A percentile compares a stretch with the other conserved stretches of the same genome.
phyloP scores from a whole-genome alignment of 2,888 invertebrate genomes.

The Thyatira batis region DNA sequence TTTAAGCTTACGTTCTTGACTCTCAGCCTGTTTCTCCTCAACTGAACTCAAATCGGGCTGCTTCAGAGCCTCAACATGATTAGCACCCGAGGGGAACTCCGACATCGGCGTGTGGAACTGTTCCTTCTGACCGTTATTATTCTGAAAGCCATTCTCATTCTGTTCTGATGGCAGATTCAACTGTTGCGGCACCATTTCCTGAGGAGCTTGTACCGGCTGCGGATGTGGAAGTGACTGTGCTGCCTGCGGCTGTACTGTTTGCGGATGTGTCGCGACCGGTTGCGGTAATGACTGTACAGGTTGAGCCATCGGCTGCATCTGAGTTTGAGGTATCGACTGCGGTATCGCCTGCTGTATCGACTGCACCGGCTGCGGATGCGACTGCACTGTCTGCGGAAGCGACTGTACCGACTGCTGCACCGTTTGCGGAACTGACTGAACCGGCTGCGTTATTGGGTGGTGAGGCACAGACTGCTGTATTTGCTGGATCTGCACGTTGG shows the following conservation, averaged over 20 bases:
- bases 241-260: conserved; percentile 24
- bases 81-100: conserved; percentile 62
- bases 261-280: conserved; percentile 17
- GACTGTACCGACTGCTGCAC: conserved; percentile 16
- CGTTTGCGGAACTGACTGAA: conserved; percentile 16
- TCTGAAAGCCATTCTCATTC: conserved; percentile 51
- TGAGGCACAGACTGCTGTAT: conserved; percentile 33
- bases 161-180: conserved; percentile 53
- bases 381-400: conserved; percentile 21
- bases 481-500: conserved; percentile 36
- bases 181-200: conserved; percentile 58
- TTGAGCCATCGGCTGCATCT: conserved; percentile 22
- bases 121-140: conserved; percentile 61
- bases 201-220: conserved; percentile 11
- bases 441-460: conserved; percentile 25
- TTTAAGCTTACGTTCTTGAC: conserved; percentile 64
- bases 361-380: conserved; percentile 32
- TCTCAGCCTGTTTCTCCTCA: conserved; percentile 65
- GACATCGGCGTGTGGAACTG: conserved; percentile 75
- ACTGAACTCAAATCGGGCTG: conserved; percentile 70
- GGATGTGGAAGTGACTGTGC: conserved; percentile 12
- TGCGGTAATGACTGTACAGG: conserved; percentile 20
- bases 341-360: conserved; percentile 31
- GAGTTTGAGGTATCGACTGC: conserved; percentile 21
- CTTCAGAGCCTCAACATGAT: conserved; percentile 55